These are phyloP conservation scores for Leptinotarsa haldemani DNA, from an alignment of 2,888 invertebrate genomes.

Conservation along the genomic window DNA sequence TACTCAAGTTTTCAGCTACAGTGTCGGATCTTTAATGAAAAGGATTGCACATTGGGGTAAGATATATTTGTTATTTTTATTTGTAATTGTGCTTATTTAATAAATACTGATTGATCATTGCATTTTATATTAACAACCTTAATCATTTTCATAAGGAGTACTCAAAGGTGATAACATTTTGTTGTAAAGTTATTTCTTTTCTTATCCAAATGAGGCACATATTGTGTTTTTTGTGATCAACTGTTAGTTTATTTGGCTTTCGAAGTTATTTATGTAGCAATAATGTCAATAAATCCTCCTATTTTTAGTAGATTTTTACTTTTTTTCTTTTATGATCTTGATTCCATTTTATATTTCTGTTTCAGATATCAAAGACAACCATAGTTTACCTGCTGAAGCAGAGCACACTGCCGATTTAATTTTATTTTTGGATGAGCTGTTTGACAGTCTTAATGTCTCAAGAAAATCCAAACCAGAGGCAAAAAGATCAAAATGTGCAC, in stretches of 20 bases:
- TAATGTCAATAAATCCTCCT: too few species aligned
- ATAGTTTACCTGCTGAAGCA: slow-evolving; percentile 28
- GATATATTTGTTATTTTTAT: background rate
- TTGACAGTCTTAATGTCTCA: slow-evolving; percentile 38
- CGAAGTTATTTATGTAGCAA: too few species aligned
- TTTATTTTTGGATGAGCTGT: slow-evolving; percentile 40
- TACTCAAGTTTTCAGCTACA: slow-evolving; percentile 23
- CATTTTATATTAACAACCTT: too few species aligned
- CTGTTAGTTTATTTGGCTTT: too few species aligned
- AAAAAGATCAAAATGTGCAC: slow-evolving; percentile 38
- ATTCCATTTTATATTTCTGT: slow-evolving; percentile 19
- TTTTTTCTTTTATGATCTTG: too few species aligned
- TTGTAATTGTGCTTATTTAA: background rate
- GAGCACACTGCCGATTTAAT: slow-evolving; percentile 41
- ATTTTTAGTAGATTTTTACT: too few species aligned
- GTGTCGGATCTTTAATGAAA: slow-evolving; percentile 14
- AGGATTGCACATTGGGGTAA: too few species aligned
- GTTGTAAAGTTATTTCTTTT: too few species aligned
- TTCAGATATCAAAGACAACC: slow-evolving; percentile 34
- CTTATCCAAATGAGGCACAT: too few species aligned
- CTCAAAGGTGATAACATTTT: too few species aligned
- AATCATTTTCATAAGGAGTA: too few species aligned
- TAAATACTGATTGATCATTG: background rate
- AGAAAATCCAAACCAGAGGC: slow-evolving; percentile 25
- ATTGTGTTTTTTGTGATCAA: too few species aligned